Conservation (phyloP, 2,113 vertebrate species). For the Triplophysa dalaica region DNA sequence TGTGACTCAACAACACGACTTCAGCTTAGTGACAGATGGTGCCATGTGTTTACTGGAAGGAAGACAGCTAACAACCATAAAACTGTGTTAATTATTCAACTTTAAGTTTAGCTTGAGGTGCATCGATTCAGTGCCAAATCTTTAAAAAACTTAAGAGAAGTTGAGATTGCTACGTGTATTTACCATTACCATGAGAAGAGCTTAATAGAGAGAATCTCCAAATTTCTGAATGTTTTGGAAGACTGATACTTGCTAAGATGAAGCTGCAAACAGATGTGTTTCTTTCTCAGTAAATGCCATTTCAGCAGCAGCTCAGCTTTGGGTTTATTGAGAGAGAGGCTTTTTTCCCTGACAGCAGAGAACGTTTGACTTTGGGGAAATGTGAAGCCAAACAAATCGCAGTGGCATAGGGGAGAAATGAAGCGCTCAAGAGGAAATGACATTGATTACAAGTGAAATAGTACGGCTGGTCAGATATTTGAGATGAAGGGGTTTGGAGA, state of each 20-base stretch:
- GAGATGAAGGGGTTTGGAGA: not conserved
- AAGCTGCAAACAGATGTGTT: slow-evolving; percentile 13
- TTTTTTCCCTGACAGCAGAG: slow-evolving; percentile 18
- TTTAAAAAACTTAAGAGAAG: not conserved
- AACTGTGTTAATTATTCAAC: not conserved
- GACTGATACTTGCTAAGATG: not conserved
- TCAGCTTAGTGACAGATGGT: slow-evolving; percentile 44
- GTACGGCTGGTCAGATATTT: not conserved
- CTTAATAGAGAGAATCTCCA: not conserved
- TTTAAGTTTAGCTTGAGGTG: not conserved
- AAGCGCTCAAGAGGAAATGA: slow-evolving; percentile 9
- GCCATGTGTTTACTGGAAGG: slow-evolving; percentile 13
- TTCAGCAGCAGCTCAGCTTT: slow-evolving; percentile 36
- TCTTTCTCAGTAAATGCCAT: slow-evolving; percentile 27
- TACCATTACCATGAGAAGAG: not conserved
- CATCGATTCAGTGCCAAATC: not conserved
- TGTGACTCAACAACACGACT: slow-evolving; percentile 47
- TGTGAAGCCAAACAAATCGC: slow-evolving; percentile 6
- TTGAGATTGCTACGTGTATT: not conserved
- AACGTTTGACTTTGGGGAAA: slow-evolving; percentile 22
- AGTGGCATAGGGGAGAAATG: not conserved
- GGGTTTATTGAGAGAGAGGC: not conserved
- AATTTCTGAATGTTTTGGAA: not conserved
- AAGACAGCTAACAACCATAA: not conserved
- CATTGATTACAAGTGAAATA: slow-evolving; percentile 24